These are phyloP conservation scores for Noctua fimbriata DNA, from an alignment of 2,888 invertebrate genomes.

Conservation along the genomic window DNA sequence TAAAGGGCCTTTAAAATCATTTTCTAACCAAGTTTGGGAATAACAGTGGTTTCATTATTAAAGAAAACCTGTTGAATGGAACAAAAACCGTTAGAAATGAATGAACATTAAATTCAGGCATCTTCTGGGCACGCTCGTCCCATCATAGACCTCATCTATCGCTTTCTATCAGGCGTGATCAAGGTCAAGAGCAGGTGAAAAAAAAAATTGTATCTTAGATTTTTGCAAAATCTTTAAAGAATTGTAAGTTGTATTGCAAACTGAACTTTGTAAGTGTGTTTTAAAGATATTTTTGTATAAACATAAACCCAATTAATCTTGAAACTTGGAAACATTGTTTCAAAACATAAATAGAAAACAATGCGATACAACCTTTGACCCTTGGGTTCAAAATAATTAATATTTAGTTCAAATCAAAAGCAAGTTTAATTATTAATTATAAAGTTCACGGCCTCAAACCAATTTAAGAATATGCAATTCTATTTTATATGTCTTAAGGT, in stretches of 20 bases:
- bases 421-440: neutral
- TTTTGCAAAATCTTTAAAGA: neutral
- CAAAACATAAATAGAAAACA: neutral
- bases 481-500: neutral
- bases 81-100: neutral
- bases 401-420: constrained; percentile 2
- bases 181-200: too few relatives aligned
- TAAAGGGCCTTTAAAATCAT: neutral
- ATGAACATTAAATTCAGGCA: neutral
- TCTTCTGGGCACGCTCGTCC: too few relatives aligned
- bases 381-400: constrained; percentile 10
- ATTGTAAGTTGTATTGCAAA: neutral
- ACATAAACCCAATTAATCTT: neutral
- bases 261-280: neutral
- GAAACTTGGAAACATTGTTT: neutral
- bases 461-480: neutral
- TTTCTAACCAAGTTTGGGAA: neutral
- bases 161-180: too few relatives aligned
- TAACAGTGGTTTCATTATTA: neutral
- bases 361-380: constrained; percentile 27
- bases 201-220: neutral
- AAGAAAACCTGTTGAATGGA: neutral
- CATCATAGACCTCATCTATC: too few relatives aligned
- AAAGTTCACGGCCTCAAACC: neutral
- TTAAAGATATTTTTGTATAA: neutral